phyloP scores from a whole-genome alignment of 2,888 invertebrate genomes.

The Notodonta dromedarius region DNA sequence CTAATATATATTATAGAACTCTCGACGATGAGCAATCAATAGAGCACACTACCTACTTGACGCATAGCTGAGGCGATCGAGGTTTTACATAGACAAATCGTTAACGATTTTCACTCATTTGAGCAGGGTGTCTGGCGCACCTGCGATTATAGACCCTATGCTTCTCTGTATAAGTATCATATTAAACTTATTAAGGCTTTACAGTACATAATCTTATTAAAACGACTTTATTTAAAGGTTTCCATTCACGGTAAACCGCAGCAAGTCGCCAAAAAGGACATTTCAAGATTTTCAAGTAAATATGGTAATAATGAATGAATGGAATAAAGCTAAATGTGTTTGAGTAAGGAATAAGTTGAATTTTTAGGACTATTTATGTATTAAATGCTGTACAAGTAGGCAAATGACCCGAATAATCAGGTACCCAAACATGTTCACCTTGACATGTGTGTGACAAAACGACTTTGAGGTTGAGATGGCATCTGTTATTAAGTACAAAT shows the following conservation, averaged over 20 bases:
- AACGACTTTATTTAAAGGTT: conserved; percentile 45
- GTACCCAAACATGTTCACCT: conserved; percentile 35
- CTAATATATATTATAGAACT: too few relatives aligned
- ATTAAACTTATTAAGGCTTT: conserved; percentile 9
- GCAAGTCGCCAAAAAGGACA: conserved; percentile 36
- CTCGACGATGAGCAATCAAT: not conserved
- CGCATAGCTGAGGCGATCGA: not conserved
- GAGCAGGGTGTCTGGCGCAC: not conserved
- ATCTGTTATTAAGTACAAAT: conserved; percentile 11
- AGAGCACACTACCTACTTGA: not conserved
- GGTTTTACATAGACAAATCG: not conserved
- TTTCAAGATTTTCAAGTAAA: conserved; percentile 13
- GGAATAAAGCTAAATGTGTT: conserved; percentile 14
- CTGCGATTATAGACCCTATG: not conserved
- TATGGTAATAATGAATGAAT: conserved; percentile 14
- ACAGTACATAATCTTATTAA: conserved; percentile 28
- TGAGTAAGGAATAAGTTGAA: conserved; percentile 14
- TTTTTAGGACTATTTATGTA: conserved; percentile 12
- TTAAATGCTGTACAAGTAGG: conserved; percentile 23
- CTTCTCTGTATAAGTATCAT: not conserved
- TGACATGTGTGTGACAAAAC: conserved; percentile 30
- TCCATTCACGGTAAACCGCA: conserved; percentile 47
- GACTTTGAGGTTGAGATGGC: conserved; percentile 17
- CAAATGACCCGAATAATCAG: conserved; percentile 32
- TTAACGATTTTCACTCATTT: conserved; percentile 8